Percentiles rank a stretch among this genome's conserved stretches.
Conservation (phyloP, 2,888 invertebrate species). For the Lasius fuliginosus region DNA sequence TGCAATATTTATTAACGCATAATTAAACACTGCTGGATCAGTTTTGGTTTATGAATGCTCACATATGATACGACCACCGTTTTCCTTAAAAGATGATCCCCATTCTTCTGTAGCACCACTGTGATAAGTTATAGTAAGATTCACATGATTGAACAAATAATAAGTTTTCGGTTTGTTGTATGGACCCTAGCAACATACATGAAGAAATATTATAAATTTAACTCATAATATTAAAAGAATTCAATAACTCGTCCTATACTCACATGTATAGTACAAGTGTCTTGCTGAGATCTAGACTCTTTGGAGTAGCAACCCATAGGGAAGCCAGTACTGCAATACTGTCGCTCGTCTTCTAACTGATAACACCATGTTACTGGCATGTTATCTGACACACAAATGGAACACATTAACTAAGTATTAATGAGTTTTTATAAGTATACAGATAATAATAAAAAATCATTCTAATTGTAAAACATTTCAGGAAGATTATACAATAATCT, state of each 20-base stretch:
- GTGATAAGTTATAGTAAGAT: conserved; percentile 97
- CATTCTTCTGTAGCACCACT: conserved; percentile 95
- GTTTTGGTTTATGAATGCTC: conserved; percentile 74
- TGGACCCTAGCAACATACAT: conserved; percentile 83
- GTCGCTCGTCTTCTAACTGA: conserved; percentile 90
- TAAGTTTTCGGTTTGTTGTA: conserved; percentile 91
- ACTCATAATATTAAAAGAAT: neutral
- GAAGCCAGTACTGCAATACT: conserved; percentile 97
- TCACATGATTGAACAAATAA: conserved; percentile 99
- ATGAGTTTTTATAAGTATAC: neutral
- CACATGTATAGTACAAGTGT: conserved; percentile 81
- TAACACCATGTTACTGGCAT: conserved; percentile 99
- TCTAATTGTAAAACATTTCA: conserved; percentile 1
- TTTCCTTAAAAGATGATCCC: conserved; percentile 92
- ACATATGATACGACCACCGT: conserved; percentile 94
- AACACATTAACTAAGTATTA: neutral
- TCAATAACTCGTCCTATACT: conserved; percentile 36
- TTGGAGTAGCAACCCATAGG: conserved; percentile 98
- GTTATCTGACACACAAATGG: conserved; percentile 90
- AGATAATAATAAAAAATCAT: neutral
- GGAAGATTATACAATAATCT: neutral
- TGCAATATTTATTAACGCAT: neutral
- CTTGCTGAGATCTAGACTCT: conserved; percentile 79
- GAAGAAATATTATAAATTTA: conserved; percentile 32
- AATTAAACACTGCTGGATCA: neutral